These are phyloP conservation scores for Hirtodrosophila trivittata DNA, from an alignment of 2,888 invertebrate species.

Conservation along the genomic window DNA sequence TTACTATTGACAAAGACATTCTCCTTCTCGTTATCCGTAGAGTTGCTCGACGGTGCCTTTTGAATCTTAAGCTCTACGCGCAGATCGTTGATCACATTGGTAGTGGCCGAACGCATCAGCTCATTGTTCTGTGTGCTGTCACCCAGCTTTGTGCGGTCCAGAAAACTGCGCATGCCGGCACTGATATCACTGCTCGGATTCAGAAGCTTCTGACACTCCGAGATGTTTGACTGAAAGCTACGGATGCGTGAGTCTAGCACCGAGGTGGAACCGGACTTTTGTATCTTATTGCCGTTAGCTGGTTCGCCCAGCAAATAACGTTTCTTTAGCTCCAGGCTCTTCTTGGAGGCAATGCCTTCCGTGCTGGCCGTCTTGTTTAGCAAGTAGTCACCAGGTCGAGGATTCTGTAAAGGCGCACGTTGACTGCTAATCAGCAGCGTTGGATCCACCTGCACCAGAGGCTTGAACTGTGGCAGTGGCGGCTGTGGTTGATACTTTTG, in stretches of 20 bases:
- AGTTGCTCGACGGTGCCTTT: conserved; percentile 75
- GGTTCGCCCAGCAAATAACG: conserved; percentile 91
- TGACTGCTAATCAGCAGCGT: conserved; percentile 81
- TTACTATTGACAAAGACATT: conserved; percentile 83
- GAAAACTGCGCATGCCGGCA: conserved; percentile 88
- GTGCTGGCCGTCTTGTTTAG: conserved; percentile 93
- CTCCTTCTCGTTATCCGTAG: conserved; percentile 82
- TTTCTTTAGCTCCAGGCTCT: conserved; percentile 93
- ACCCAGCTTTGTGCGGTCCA: conserved; percentile 84
- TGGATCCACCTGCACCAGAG: conserved; percentile 84
- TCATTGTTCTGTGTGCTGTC: conserved; percentile 69
- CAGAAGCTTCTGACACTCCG: conserved; percentile 93
- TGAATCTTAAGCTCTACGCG: conserved; percentile 82
- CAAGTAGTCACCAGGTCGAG: conserved; percentile 89
- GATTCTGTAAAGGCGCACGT: conserved; percentile 85
- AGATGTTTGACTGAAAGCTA: conserved; percentile 92
- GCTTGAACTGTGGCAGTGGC: conserved; percentile 83
- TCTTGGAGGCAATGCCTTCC: conserved; percentile 93
- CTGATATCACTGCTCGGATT: conserved; percentile 90
- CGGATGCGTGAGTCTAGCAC: conserved; percentile 93
- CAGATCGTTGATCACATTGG: conserved; percentile 80
- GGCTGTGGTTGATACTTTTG: conserved; percentile 76
- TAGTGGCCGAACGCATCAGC: conserved; percentile 73
- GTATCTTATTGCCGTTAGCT: conserved; percentile 87
- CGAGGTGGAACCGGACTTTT: conserved; percentile 92